Evolutionary conservation across 2,113 vertebrate genomes (phyloP), one percentile per base, ranked within the genome.

Genomic region (Plecotus auritus): DNA sequence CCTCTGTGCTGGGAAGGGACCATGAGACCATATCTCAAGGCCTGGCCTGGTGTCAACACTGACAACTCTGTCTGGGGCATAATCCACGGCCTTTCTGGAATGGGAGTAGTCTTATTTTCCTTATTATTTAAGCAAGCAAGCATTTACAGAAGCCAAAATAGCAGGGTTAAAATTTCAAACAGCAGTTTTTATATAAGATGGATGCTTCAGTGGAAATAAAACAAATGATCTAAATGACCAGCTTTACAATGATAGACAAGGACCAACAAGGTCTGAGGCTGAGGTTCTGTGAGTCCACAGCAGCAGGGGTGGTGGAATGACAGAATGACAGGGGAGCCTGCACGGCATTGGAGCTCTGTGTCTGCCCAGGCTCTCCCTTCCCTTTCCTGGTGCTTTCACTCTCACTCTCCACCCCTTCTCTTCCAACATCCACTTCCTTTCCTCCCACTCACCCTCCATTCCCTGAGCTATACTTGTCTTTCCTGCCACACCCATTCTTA

Each of bases 381-480:
- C 32, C 30, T 54, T 81, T 11, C 51, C 16, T 2, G 0, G 14
- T 8, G 40, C 12, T 40, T 1, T 14, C 56, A 23, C 67, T 67
- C 51, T 23, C 47, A 5, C 70, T 54, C 86, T 30, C 56, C 3
- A 16, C 70, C 26, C 28, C 26, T 88, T 40, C 45, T 70, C 49
- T 66, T 56, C 35, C 3, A 1, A 40, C 76, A 92, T 74, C 51
- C 54, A 37, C 9, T 95, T 78, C 69, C 87, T 86, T n/a, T 67
- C 87, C 87, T 90, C 83, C 87, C 78, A 69, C 92, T 64, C 85
- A 16, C 67, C 56, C 49, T 93, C 77, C 28, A 77, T 47, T 88
- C 32, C 22, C 45, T 5, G 2, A 54, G 61, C 64, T 95, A 64
- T 94, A 92, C 82, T 93, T 82, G 74, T 86, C 54, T 86, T 86